Base-by-base conservation (phyloP, 2,113 vertebrate species). In the Plotosus lineatus region DNA sequence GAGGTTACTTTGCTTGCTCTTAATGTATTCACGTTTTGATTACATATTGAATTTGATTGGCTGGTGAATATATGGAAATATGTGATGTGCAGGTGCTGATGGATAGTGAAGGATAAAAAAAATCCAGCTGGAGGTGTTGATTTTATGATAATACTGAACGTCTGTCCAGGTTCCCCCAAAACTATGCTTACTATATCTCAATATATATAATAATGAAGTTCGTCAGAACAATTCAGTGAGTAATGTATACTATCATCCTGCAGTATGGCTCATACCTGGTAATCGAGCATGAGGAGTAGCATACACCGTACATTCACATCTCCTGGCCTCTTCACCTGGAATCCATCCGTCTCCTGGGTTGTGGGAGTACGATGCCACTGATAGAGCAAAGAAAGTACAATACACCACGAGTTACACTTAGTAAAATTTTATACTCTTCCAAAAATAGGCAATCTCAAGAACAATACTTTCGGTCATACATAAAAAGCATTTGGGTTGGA, bases 281-380 rank as follows among this genome's bases (percentile, higher is more conserved):
- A 96, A 88, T 96, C 95, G 85, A 96, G 89, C 95, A 96, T 96
- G 56, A 96, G 94, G 10, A 96, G 94, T 3, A 96, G 88, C 0
- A 95, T 96, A 85, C 95, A 96, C 40, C 95, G 92, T 36, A 96
- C 95, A 0, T 94, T 96, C 73, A 96, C 91, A 61, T 96, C 95
- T 0, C 95, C 95, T 0, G 95, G 95, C 73, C 95, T 89, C 89
- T 96, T 96, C 83, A 96, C 95, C 91, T 96, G 95, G 92, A 96
- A 96, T 75, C 95, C 95, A 0, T 96, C 95, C 0, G 95, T 96
- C 85, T 96, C 95, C 87, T 96, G 95, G 17, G 95, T 96, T 0
- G 94, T 96, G 12, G 93, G 92, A 0, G 95, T 96, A 78, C 95
- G 92, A 86, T 96, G 95, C 95, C 95, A 96, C 95, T 96, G 88